phyloP scores from a whole-genome alignment of 2,113 vertebrate genomes.

The Cyanoramphus novaezelandiae region DNA sequence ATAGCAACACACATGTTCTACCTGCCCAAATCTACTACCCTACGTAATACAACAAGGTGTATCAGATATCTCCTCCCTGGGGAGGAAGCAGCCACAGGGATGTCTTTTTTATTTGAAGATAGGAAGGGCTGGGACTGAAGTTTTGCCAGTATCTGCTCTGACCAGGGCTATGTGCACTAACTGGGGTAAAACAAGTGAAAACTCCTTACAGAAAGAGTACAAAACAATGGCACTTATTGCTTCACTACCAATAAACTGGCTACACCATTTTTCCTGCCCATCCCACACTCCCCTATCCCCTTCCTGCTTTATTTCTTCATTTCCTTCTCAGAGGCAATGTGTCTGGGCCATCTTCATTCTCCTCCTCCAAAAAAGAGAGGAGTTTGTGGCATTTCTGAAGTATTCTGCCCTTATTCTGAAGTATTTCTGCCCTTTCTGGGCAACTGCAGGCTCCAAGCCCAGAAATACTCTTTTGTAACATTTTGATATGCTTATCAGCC shows the following conservation, averaged over 20 bases:
- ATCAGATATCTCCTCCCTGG: neutral
- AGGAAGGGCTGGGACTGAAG: neutral
- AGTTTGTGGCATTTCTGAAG: neutral
- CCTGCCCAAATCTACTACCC: accelerated
- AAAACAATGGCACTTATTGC: neutral
- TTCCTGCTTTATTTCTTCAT: neutral
- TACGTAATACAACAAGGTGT: accelerated
- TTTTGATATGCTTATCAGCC: neutral
- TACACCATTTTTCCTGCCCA: neutral
- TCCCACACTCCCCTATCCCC: neutral
- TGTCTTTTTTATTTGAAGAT: neutral
- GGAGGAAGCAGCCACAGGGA: neutral
- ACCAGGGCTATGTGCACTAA: neutral
- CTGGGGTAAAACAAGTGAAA: neutral
- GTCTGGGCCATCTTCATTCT: neutral
- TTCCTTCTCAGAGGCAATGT: neutral
- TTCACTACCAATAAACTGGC: neutral
- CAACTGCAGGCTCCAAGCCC: neutral
- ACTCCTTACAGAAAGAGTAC: neutral
- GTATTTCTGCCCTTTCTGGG: neutral
- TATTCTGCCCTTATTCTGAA: neutral
- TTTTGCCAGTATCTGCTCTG: neutral
- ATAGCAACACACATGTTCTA: neutral
- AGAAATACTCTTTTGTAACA: neutral
- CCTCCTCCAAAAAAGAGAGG: neutral